Evolutionary conservation across 1,140 invertebrate genomes (phyloP).

Genomic region (Leptinotarsa lineolata): DNA sequence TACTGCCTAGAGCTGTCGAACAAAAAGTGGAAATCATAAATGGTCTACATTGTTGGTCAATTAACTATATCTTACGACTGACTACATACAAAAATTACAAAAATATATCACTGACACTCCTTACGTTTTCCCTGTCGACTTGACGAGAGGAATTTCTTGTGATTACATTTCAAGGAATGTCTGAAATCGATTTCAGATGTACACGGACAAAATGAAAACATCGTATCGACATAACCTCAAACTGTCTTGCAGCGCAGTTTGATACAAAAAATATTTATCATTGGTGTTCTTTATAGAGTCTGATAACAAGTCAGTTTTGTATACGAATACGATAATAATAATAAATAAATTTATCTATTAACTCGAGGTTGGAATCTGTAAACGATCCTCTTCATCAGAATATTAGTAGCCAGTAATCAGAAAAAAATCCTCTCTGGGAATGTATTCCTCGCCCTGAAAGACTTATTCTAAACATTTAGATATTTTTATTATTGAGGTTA

Average conservation of each 20-base stretch:
- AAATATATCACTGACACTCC: conserved; percentile 50
- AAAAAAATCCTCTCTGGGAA: background rate
- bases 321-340: too few species aligned
- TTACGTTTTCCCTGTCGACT: conserved; percentile 23
- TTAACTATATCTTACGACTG: conserved; percentile 34
- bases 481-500: background rate
- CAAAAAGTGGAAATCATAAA: conserved; percentile 16
- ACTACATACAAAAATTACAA: conserved; percentile 51
- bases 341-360: too few species aligned
- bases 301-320: too few species aligned
- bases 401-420: too few species aligned
- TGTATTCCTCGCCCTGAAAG: background rate
- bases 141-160: conserved; percentile 32
- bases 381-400: too few species aligned
- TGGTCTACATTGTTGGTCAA: conserved; percentile 37
- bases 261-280: too few species aligned
- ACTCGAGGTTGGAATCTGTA: too few species aligned
- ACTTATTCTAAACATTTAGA: background rate
- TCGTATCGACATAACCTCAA: background rate
- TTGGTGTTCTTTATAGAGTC: too few species aligned
- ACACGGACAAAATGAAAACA: background rate
- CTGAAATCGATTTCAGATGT: background rate
- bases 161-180: conserved; percentile 12
- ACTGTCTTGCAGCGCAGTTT: background rate
- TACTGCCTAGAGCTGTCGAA: conserved; percentile 25